Base-by-base conservation (phyloP, 2,797 vertebrate species). In the Leuciscus waleckii region DNA sequence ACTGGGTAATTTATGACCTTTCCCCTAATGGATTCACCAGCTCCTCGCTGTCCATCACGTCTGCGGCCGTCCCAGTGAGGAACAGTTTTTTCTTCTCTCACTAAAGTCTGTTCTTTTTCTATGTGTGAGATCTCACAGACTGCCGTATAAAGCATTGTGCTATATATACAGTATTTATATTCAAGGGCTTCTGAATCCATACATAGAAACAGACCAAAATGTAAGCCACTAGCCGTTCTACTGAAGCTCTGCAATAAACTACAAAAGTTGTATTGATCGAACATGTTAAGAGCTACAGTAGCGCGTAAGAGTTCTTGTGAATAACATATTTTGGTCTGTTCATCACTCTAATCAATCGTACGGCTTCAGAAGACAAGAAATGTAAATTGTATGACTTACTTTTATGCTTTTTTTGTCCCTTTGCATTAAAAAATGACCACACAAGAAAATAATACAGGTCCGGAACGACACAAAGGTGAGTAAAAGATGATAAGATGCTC, bases 1-100 rank as follows among this genome's bases (percentile, higher is more conserved):
- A 89, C 92, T 91, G 90, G 89, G 92, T 89, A 94, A 88, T 94
- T 94, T 93, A 93, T 91, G 90, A 61, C 13, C 1, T 88, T 35
- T 35, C 87, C 87, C 91, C 92, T 23, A 67, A 63, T 61, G 51
- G 54, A 85, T 71, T 79, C 51, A 84, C 39, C 67, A 85, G 76
- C 76, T 63, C 79, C 93, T 89, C 92, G 87, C 91, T 88, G 75
- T 71, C 83, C 76, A 85, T 71, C 76, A 85, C 93, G 85, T 75
- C 85, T 76, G 69, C 19, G 17, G 78, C 32, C 14, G 1, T 81
- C 76, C 39, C 81, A 63, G 75, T 67, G 69, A 65, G 58, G 78
- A 85, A 84, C 85, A 63, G 49, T 49, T 46, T 88, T 35, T 74
- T 35, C 82, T 90, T 91, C 37, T 76, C 56, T 81, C 51, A 67